Base-by-base conservation (phyloP, 2,888 invertebrate species). In the Scelioninae gen. 1 region DNA sequence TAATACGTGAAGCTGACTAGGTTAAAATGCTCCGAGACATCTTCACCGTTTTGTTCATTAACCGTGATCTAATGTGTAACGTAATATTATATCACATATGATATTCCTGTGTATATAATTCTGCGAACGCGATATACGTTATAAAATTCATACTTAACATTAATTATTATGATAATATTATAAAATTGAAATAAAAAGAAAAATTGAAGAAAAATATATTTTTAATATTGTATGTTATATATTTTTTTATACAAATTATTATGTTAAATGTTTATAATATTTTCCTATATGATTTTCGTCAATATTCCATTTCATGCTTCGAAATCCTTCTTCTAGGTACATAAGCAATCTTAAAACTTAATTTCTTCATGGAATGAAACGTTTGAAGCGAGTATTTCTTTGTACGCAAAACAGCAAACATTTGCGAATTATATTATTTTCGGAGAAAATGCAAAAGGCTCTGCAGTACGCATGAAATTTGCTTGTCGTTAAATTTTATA, bases 1-100 rank as follows among this genome's bases (percentile, higher is more conserved):
- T 86, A 86, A 85, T 85, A 84, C 58, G 76, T 79, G 78, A 82
- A 68, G 74, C 84, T 62, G 83, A 69, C 16, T 29, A 53, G 31
- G 29, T 53, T n/a, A 29, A 31, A 29, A 53, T 53, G 16, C 16
- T 31, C n/a, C 11, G 11, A 43, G 43, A 43, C 11, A 43, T 43
- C 43, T 43, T 43, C 43, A 43, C n/a, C n/a, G 31, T 53, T 53
- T 31, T 53, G 7, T 53, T 53, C 53, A 53, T 53, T 43, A 43
- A 5, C 5, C n/a, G n/a, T 43, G n/a, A 43, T 43, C n/a, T 43
- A 43, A 43, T n/a, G 43, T 43, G 43, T 43, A 43, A 43, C 15
- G 16, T 47, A 47, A 47, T 15, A 47, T 47, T 13, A n/a, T 43
- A 43, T 11, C 43, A n/a, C 43, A 43, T 11, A 43, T 43, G 43